A percentile compares a stretch with the other conserved stretches of the same genome.
phyloP scores from a whole-genome alignment of 2,113 vertebrate species.

The Lanius collurio region DNA sequence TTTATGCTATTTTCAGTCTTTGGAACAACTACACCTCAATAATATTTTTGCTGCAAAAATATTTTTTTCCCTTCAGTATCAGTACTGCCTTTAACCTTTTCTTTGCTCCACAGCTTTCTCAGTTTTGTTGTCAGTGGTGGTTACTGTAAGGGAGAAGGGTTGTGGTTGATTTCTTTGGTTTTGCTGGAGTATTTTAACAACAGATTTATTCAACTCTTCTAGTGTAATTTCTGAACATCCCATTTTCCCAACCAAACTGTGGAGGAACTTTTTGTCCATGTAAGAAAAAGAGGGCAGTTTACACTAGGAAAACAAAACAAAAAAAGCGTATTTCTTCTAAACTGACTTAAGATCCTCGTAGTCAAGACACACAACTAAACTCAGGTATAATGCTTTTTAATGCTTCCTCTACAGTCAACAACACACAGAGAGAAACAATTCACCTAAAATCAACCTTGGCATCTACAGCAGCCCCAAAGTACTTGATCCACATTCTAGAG shows the following conservation, averaged over 20 bases:
- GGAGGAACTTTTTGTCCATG: not conserved
- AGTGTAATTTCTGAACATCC: not conserved
- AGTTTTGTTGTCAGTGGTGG: not conserved
- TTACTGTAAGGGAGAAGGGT: not conserved
- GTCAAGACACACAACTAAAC: not conserved
- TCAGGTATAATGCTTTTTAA: not conserved
- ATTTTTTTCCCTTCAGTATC: not conserved
- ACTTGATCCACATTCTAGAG: not conserved
- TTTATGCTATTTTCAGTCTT: not conserved
- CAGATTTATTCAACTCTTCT: not conserved
- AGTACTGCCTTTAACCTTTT: not conserved
- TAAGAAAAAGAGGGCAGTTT: not conserved
- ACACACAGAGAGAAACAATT: not conserved
- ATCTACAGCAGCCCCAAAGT: not conserved
- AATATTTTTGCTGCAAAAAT: not conserved
- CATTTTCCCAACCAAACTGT: not conserved
- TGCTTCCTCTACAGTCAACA: not conserved
- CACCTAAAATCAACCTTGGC: not conserved
- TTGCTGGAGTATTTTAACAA: not conserved
- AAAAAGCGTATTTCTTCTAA: not conserved
- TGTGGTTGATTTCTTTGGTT: not conserved
- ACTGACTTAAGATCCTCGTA: not conserved
- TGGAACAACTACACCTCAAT: not conserved
- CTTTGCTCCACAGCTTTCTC: not conserved
- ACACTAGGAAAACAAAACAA: not conserved